These are phyloP conservation scores for Hirudinaria manillensis DNA, from an alignment of 2,888 invertebrate species.

Conservation along the genomic window DNA sequence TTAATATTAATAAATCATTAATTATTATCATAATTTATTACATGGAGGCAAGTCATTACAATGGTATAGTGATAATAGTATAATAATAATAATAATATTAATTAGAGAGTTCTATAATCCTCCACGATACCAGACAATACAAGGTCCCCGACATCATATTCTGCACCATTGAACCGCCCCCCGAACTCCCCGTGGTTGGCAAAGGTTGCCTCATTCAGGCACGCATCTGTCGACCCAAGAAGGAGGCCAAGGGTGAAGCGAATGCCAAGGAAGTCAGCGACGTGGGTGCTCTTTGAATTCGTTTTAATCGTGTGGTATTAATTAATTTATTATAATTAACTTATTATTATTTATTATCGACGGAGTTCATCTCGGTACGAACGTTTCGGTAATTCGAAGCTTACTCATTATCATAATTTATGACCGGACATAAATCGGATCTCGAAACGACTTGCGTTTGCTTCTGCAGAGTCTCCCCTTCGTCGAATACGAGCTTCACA, in stretches of 20 bases:
- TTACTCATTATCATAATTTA: too few relatives aligned
- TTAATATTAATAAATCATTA: too few relatives aligned
- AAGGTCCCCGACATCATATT: slow-evolving; percentile 85
- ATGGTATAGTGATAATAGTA: background rate
- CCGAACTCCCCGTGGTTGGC: slow-evolving; percentile 68
- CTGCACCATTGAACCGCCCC: slow-evolving; percentile 79
- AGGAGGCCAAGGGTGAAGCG: slow-evolving; percentile 71
- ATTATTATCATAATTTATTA: background rate
- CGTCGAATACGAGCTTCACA: slow-evolving; percentile 88
- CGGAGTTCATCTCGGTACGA: too few relatives aligned
- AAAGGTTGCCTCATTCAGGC: slow-evolving; percentile 57
- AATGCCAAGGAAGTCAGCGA: slow-evolving; percentile 77
- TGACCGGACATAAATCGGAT: background rate
- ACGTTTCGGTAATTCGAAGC: too few relatives aligned
- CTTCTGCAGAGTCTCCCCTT: slow-evolving; percentile 51
- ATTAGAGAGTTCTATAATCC: too few relatives aligned
- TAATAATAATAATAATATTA: background rate
- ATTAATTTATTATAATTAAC: too few relatives aligned
- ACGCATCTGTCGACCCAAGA: slow-evolving; percentile 64
- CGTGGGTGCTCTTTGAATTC: slow-evolving; percentile 45
- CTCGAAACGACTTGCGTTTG: background rate
- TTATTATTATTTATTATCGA: too few relatives aligned
- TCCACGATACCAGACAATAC: slow-evolving; percentile 68
- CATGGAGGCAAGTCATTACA: too few relatives aligned
- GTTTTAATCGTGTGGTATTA: background rate